Percentiles rank a stretch among this genome's conserved stretches.
These are phyloP conservation scores for Triplophysa dalaica DNA, from an alignment of 2,113 vertebrate genomes.

Conservation along the genomic window DNA sequence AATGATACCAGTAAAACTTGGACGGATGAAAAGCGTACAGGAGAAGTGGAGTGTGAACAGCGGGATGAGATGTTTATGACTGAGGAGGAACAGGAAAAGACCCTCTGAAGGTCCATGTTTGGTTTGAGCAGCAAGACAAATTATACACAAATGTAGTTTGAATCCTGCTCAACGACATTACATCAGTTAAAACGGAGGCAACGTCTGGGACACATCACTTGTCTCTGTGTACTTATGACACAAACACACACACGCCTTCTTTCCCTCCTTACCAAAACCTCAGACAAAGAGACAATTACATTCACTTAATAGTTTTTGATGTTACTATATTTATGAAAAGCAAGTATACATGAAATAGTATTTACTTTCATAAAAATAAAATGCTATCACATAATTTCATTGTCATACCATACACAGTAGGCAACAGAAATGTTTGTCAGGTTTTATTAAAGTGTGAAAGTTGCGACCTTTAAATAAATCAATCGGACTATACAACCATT, in stretches of 20 bases:
- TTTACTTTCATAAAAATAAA: background rate
- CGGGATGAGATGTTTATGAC: constrained; percentile 55
- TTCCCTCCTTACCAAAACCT: background rate
- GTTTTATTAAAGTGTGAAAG: too few species aligned
- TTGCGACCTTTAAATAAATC: too few species aligned
- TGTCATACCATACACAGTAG: too few species aligned
- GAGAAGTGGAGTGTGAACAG: constrained; percentile 32
- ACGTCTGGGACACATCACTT: constrained; percentile 71
- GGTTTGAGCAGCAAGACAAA: constrained; percentile 67
- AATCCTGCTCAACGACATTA: constrained; percentile 71
- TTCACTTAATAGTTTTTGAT: background rate
- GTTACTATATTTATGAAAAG: too few species aligned
- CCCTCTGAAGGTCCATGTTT: constrained; percentile 63
- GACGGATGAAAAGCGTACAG: constrained; percentile 6
- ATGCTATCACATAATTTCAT: too few species aligned
- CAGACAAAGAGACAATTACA: background rate
- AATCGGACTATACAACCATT: too few species aligned
- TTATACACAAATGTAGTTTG: constrained; percentile 73
- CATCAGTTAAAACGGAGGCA: constrained; percentile 70
- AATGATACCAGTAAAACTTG: constrained; percentile 8
- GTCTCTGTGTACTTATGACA: constrained; percentile 55
- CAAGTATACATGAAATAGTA: too few species aligned
- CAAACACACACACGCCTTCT: constrained; percentile 44
- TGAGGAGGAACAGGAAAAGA: constrained; percentile 59
- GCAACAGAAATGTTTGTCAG: too few species aligned